A percentile compares a stretch with the other conserved stretches of the same genome.
phyloP scores from a whole-genome alignment of 2,888 invertebrate species.

The Stomorhina lunata region DNA sequence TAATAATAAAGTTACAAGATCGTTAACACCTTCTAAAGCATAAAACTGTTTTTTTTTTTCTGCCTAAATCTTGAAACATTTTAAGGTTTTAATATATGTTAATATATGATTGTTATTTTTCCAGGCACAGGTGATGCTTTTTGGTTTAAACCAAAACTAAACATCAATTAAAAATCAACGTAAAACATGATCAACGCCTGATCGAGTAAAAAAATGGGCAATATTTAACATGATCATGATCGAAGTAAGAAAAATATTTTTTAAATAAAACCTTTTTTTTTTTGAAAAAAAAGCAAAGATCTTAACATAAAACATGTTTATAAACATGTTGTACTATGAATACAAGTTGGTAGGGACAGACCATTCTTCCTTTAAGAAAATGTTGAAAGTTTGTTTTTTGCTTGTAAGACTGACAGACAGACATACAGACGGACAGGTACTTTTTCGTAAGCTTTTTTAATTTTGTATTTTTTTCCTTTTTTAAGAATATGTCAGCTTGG shows the following conservation, averaged over 20 bases:
- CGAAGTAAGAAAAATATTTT: constrained; percentile 19
- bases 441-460: constrained; percentile 25
- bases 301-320: constrained; percentile 45
- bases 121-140: constrained; percentile 57
- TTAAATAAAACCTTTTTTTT: no score
- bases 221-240: constrained; percentile 72
- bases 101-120: constrained; percentile 14
- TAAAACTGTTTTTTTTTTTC: constrained; percentile 3
- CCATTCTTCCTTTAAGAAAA: not conserved
- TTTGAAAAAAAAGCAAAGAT: constrained; percentile 24
- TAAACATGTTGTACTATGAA: constrained; percentile 35
- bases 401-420: constrained; percentile 36
- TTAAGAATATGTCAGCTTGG: constrained; percentile 50
- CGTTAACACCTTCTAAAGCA: constrained; percentile 60
- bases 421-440: constrained; percentile 62
- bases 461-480: not conserved
- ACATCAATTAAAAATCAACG: constrained; percentile 80
- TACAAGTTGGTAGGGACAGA: constrained; percentile 7
- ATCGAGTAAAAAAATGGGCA: constrained; percentile 66
- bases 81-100: constrained; percentile 46
- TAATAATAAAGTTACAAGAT: constrained; percentile 65
- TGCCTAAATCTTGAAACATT: no score
- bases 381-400: constrained; percentile 37
- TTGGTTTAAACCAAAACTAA: constrained; percentile 55
- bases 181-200: constrained; percentile 79